phyloP scores from a whole-genome alignment of 2,113 vertebrate genomes.

The Bucco capensis region DNA sequence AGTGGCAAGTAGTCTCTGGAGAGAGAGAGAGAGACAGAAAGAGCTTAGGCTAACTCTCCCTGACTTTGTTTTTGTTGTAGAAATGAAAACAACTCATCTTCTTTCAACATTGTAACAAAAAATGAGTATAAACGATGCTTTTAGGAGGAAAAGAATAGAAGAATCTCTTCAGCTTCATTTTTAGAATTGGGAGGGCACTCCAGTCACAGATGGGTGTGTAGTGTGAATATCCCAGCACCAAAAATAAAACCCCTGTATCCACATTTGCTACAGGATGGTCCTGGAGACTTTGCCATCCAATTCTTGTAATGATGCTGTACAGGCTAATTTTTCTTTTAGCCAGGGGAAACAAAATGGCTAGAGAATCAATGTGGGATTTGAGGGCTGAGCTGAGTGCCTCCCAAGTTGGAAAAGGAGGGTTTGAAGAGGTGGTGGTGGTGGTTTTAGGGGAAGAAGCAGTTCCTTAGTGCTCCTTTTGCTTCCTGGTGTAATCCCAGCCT shows the following conservation, averaged over 20 bases:
- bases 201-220: background rate
- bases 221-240: background rate
- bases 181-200: background rate
- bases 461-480: background rate
- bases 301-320: background rate
- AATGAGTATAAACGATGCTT: background rate
- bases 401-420: no score
- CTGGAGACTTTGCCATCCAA: background rate
- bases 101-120: background rate
- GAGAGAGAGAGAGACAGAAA: no score
- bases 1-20: background rate
- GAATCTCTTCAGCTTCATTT: background rate
- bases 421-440: background rate
- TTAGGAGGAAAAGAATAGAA: background rate
- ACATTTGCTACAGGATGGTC: background rate
- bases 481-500: background rate
- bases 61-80: background rate
- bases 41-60: background rate
- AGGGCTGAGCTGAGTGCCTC: background rate
- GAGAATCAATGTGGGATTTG: background rate
- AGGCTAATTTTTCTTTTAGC: no score
- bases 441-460: no score
- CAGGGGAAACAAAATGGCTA: background rate
- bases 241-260: fast-evolving
- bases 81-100: background rate